Evolutionary conservation across 2,113 vertebrate genomes (phyloP).

Genomic region (Lophotis ruficrista): DNA sequence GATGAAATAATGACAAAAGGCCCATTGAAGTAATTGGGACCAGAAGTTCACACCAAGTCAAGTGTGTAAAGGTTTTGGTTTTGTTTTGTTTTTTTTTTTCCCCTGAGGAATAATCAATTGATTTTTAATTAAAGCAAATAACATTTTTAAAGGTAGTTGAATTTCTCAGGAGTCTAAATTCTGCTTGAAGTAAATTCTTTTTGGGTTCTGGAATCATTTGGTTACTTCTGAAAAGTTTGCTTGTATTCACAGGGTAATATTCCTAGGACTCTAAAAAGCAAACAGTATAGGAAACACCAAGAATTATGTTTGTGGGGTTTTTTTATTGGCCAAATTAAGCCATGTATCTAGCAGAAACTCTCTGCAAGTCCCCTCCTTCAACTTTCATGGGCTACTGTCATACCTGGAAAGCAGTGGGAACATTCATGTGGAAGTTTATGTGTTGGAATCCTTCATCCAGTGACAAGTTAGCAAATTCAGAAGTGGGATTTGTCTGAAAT

Average conservation of each 20-base stretch:
- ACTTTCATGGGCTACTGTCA: neutral
- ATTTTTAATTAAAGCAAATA: neutral
- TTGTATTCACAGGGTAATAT: neutral
- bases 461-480: neutral
- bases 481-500: neutral
- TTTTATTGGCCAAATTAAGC: neutral
- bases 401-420: neutral
- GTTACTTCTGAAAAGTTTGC: neutral
- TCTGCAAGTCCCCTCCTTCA: neutral
- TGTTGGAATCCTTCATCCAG: neutral
- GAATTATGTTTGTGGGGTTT: neutral
- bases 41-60: neutral
- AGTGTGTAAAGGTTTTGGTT: neutral
- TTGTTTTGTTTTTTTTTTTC: neutral
- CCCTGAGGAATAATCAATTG: neutral
- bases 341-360: neutral
- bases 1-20: neutral
- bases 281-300: neutral
- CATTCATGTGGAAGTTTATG: neutral
- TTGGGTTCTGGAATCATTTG: neutral
- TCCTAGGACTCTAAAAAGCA: neutral
- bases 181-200: neutral
- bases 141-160: neutral
- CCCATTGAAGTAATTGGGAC: neutral
- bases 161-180: neutral